These are phyloP conservation scores for Brevimyrus niger DNA, from an alignment of 2,113 vertebrate genomes.

Conservation along the genomic window DNA sequence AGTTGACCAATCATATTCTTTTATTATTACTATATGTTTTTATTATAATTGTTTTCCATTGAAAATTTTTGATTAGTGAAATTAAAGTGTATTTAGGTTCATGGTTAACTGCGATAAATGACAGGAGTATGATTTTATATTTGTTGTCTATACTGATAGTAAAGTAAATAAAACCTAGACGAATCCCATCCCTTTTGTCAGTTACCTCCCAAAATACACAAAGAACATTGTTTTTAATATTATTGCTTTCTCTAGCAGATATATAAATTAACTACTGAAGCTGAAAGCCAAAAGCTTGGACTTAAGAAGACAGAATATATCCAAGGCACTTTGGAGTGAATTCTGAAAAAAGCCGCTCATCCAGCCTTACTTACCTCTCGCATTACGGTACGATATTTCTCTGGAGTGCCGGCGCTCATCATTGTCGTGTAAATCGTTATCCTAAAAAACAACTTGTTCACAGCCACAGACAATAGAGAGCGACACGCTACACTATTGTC, in stretches of 20 bases:
- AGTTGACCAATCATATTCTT: background rate
- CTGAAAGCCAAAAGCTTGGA: background rate
- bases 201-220: background rate
- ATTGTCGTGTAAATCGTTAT: conserved; percentile 56
- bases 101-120: no score
- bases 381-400: conserved; percentile 48
- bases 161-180: no score
- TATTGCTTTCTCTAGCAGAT: background rate
- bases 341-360: background rate
- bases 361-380: conserved; percentile 19
- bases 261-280: background rate
- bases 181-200: no score
- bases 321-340: background rate
- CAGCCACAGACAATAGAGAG: background rate
- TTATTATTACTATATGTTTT: no score
- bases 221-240: background rate
- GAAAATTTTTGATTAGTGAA: no score
- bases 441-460: conserved; percentile 30
- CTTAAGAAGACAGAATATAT: background rate
- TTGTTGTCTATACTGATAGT: no score
- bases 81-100: no score
- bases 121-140: no score
- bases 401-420: conserved; percentile 55
- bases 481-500: no score
- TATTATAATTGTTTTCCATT: no score